Percentiles rank a stretch among this genome's conserved stretches.
phyloP scores from a whole-genome alignment of 1,140 invertebrate species.

The Drosophila serrata region DNA sequence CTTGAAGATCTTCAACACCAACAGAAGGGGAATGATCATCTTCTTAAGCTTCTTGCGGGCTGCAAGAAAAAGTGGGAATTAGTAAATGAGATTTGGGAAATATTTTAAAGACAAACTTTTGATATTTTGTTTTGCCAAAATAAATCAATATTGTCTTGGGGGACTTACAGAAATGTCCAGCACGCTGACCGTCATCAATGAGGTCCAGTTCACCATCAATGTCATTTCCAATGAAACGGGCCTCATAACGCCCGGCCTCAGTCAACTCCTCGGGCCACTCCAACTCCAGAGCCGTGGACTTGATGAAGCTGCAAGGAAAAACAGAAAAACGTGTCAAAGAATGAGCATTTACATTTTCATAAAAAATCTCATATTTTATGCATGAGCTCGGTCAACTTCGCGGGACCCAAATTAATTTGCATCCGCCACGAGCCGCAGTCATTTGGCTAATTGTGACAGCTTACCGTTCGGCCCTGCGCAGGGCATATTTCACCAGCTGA shows the following conservation, averaged over 20 bases:
- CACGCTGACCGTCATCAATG: constrained; percentile 90
- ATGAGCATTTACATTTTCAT: constrained; percentile 55
- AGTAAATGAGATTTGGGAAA: background rate
- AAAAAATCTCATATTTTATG: constrained; percentile 63
- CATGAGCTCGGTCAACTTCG: constrained; percentile 30
- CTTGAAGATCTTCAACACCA: constrained; percentile 94
- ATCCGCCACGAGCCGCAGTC: constrained; percentile 31
- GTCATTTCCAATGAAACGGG: constrained; percentile 91
- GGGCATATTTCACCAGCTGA: constrained; percentile 90
- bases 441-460: constrained; percentile 72
- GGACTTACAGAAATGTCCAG: constrained; percentile 90
- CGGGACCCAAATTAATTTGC: constrained; percentile 68
- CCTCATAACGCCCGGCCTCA: constrained; percentile 90
- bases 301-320: constrained; percentile 88
- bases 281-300: constrained; percentile 91
- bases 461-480: constrained; percentile 90
- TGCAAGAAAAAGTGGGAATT: constrained; percentile 77
- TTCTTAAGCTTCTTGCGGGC: constrained; percentile 92
- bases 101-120: background rate
- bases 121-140: background rate
- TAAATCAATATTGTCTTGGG: background rate
- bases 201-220: constrained; percentile 93
- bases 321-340: constrained; percentile 27
- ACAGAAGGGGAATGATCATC: constrained; percentile 92
- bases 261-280: constrained; percentile 89